These are phyloP conservation scores for Bellardia pandia DNA, from an alignment of 2,888 invertebrate genomes.

Conservation along the genomic window DNA sequence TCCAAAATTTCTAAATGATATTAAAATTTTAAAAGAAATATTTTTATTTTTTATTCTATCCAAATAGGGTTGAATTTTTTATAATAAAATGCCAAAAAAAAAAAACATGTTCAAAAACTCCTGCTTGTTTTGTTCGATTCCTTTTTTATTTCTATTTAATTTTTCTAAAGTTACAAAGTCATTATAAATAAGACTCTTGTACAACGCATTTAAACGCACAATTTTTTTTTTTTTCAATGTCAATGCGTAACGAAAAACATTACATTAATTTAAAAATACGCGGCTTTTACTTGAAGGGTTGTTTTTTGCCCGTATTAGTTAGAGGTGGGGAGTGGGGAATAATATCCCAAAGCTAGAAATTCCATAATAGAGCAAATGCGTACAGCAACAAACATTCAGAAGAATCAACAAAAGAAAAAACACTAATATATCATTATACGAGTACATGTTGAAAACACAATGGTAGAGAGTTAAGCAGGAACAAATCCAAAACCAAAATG, in stretches of 20 bases:
- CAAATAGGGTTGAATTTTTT: too few species aligned
- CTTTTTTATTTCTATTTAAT: not conserved
- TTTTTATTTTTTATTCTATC: too few species aligned
- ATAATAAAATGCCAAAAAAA: too few species aligned
- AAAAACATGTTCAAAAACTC: not conserved
- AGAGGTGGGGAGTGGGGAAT: not conserved
- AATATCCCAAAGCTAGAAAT: conserved; percentile 51
- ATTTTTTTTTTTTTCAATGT: conserved; percentile 64
- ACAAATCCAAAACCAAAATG: not conserved
- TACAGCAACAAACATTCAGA: not conserved
- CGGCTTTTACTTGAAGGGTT: conserved; percentile 38
- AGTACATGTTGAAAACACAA: conserved; percentile 19
- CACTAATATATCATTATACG: conserved; percentile 58
- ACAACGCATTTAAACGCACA: conserved; percentile 52
- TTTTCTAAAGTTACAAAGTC: conserved; percentile 4
- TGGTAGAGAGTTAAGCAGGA: not conserved
- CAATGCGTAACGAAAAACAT: conserved; percentile 41
- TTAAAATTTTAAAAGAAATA: too few species aligned
- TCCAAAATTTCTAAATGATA: too few species aligned
- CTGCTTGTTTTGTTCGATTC: not conserved
- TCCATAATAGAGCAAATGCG: conserved; percentile 37
- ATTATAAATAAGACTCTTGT: not conserved
- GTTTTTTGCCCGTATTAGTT: conserved; percentile 18
- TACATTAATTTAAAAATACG: conserved; percentile 13
- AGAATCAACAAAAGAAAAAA: not conserved